Percentiles rank a stretch among this genome's conserved stretches.
Conservation (phyloP, 2,113 vertebrate species). For the Callorhinus ursinus region DNA sequence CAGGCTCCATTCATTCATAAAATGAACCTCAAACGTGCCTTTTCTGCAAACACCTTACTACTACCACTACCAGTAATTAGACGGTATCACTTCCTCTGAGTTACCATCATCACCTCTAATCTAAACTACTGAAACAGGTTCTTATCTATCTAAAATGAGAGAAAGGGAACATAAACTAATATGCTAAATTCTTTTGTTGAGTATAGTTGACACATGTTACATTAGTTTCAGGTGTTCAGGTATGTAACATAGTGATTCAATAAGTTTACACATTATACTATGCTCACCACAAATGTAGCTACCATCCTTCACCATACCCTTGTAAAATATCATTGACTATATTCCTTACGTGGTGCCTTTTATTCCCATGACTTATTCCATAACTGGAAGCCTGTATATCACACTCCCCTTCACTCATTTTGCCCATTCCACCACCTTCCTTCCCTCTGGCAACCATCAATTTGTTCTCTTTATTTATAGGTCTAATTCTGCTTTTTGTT, state of each 20-base stretch:
- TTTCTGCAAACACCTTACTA: background rate
- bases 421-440: background rate
- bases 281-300: background rate
- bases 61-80: constrained; percentile 5
- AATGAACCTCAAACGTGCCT: background rate
- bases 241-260: background rate
- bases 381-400: background rate
- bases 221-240: background rate
- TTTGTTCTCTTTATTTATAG: background rate
- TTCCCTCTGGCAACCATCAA: background rate
- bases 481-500: background rate
- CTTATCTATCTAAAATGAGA: background rate
- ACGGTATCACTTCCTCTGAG: background rate
- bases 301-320: background rate
- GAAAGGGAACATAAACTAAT: background rate
- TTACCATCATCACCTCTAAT: background rate
- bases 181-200: background rate
- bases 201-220: background rate
- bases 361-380: background rate
- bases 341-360: background rate
- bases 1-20: background rate
- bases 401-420: background rate
- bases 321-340: background rate
- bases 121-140: background rate
- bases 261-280: background rate